A percentile compares a stretch with the other conserved stretches of the same genome.
phyloP scores from a whole-genome alignment of 2,888 invertebrate genomes.

The Drosophila heteroneura region DNA sequence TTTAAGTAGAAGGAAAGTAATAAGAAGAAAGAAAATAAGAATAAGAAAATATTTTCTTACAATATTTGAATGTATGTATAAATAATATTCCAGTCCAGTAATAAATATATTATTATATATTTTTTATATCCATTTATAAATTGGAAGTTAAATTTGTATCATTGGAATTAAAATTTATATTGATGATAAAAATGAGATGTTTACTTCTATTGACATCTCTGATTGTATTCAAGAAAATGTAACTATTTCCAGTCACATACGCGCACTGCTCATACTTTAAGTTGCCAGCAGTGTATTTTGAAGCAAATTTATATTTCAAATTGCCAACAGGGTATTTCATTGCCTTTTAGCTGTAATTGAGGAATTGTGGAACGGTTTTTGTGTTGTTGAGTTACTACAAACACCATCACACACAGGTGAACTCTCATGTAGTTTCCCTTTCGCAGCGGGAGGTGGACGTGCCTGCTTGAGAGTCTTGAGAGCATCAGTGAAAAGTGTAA shows the following conservation, averaged over 20 bases:
- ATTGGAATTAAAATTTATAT: not conserved
- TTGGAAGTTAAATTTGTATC: not conserved
- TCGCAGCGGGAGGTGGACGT: constrained; percentile 31
- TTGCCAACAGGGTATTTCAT: constrained; percentile 30
- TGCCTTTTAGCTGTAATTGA: not conserved
- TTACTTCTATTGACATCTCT: not conserved
- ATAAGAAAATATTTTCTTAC: not conserved
- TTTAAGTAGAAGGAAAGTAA: not conserved
- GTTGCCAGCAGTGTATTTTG: not conserved
- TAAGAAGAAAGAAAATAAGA: too few species aligned
- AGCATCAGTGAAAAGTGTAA: constrained; percentile 76
- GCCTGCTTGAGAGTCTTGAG: constrained; percentile 56
- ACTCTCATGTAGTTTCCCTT: constrained; percentile 11
- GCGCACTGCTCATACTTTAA: not conserved
- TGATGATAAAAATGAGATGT: not conserved
- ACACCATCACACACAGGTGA: constrained; percentile 51
- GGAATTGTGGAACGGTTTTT: not conserved
- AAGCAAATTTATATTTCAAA: not conserved
- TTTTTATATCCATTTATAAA: not conserved
- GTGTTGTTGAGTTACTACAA: constrained; percentile 27
- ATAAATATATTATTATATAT: not conserved
- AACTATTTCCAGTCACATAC: not conserved
- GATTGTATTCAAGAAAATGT: not conserved
- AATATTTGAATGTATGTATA: not conserved
- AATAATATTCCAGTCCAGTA: not conserved